phyloP scores from a whole-genome alignment of 1,140 invertebrate species.

The Euglossa dilemma region DNA sequence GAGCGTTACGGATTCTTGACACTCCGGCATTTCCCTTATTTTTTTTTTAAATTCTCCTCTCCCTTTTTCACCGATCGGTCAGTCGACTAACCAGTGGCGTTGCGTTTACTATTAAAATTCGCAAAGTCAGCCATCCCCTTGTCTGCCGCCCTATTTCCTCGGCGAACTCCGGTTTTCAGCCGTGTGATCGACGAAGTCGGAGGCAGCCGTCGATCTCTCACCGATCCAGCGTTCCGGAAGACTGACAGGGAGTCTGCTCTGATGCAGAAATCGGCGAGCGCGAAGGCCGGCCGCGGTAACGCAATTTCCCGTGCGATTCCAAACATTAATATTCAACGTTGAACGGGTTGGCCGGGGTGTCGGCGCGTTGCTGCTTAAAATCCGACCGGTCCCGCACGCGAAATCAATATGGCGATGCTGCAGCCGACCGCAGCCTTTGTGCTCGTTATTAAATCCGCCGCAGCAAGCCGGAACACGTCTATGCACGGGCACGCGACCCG shows the following conservation, averaged over 20 bases:
- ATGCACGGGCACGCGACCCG: background rate
- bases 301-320: conserved; percentile 33
- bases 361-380: conserved; percentile 29
- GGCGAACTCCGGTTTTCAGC: background rate
- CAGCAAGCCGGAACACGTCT: background rate
- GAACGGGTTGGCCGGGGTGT: background rate
- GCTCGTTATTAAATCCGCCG: conserved; percentile 45
- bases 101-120: too few species aligned
- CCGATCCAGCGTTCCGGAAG: background rate
- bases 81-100: too few species aligned
- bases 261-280: conserved; percentile 1
- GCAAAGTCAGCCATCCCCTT: too few species aligned
- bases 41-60: too few species aligned
- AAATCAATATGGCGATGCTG: conserved; percentile 51
- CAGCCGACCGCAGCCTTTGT: conserved; percentile 30
- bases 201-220: background rate
- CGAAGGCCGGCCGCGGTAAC: background rate
- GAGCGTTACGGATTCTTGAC: too few species aligned
- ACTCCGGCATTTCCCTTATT: too few species aligned
- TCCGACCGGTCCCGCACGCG: conserved; percentile 18
- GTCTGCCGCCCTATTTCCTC: background rate
- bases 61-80: too few species aligned
- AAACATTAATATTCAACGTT: conserved; percentile 48
- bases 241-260: background rate
- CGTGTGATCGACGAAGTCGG: background rate